A percentile compares a stretch with the other conserved stretches of the same genome.
These are phyloP conservation scores for Eilema sororculum DNA, from an alignment of 2,888 invertebrate species.

Conservation along the genomic window DNA sequence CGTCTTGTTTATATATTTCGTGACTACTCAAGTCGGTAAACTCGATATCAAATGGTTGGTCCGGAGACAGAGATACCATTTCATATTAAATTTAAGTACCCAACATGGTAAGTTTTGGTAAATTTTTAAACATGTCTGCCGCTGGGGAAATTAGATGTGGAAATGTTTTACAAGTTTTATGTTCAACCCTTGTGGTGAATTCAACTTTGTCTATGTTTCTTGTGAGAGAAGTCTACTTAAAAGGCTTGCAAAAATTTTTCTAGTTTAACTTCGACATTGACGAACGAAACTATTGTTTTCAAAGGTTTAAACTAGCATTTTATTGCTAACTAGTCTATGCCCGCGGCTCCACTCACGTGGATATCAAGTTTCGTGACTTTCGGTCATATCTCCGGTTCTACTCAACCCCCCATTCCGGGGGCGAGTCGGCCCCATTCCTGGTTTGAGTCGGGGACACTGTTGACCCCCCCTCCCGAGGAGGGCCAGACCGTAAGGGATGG, in stretches of 20 bases:
- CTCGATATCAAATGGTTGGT: background rate
- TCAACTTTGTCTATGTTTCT: background rate
- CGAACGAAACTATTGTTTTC: no score
- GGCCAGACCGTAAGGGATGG: no score
- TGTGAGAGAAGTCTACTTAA: background rate
- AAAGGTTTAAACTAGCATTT: no score
- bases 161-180: constrained; percentile 15
- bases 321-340: no score
- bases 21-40: background rate
- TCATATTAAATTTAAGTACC: constrained; percentile 14
- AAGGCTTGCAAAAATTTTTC: background rate
- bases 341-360: no score
- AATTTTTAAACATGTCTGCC: constrained; percentile 19
- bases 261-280: background rate
- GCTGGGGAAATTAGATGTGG: constrained; percentile 19
- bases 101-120: constrained; percentile 6
- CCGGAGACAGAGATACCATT: background rate
- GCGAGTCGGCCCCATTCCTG: no score
- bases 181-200: constrained; percentile 3
- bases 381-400: no score
- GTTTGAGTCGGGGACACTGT: no score
- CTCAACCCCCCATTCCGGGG: no score
- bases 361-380: no score
- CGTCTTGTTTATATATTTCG: no score
- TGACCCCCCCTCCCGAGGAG: no score